Evolutionary conservation across 2,888 invertebrate genomes (phyloP).

Genomic region (Gymnocheta viridis): DNA sequence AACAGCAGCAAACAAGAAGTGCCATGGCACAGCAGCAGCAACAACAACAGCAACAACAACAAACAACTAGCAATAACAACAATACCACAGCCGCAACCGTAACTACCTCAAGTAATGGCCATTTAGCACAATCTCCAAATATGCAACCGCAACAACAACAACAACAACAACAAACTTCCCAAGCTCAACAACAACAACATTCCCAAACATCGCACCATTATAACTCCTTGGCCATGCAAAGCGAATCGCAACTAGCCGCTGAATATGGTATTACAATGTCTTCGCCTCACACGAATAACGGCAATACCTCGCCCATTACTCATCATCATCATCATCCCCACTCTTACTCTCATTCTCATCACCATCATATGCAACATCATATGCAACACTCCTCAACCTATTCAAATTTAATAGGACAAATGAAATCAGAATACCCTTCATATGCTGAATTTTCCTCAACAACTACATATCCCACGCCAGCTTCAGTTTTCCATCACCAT

Average conservation of each 20-base stretch:
- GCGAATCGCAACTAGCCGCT: conserved; percentile 77
- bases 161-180: conserved; percentile 60
- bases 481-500: conserved; percentile 70
- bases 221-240: conserved; percentile 78
- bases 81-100: conserved; percentile 59
- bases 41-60: conserved; percentile 59
- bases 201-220: conserved; percentile 73
- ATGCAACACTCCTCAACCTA: conserved; percentile 68
- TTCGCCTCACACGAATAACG: conserved; percentile 61
- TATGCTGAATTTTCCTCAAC: conserved; percentile 75
- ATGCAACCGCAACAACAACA: conserved; percentile 71
- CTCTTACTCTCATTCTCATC: conserved; percentile 42
- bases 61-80: conserved; percentile 59
- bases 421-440: conserved; percentile 77
- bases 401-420: conserved; percentile 73
- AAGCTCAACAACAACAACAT: conserved; percentile 67
- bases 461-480: conserved; percentile 72
- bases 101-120: conserved; percentile 61
- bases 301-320: conserved; percentile 55
- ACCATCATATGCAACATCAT: conserved; percentile 52
- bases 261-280: conserved; percentile 78
- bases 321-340: conserved; percentile 53
- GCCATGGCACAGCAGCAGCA: conserved; percentile 63
- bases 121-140: conserved; percentile 61
- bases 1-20: conserved; percentile 71